A percentile compares a stretch with the other conserved stretches of the same genome.
Evolutionary conservation across 2,113 vertebrate species (phyloP).

Genomic region (Epinephelus fuscoguttatus): DNA sequence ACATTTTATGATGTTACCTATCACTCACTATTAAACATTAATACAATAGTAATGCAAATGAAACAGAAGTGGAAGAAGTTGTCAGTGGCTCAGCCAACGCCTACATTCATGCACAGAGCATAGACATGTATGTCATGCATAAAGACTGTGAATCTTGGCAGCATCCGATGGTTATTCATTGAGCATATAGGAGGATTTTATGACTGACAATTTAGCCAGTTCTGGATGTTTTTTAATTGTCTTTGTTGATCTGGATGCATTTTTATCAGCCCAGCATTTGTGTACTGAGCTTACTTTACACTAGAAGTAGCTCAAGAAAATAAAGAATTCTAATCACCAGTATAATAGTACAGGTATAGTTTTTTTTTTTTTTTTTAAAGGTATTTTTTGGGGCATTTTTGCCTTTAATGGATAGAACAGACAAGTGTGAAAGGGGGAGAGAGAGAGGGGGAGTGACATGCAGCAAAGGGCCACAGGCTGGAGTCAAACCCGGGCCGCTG

Average conservation of each 20-base stretch:
- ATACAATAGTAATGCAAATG: neutral
- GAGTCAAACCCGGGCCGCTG: too few relatives aligned
- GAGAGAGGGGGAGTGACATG: too few relatives aligned
- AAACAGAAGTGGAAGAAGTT: too few relatives aligned
- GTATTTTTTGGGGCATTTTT: too few relatives aligned
- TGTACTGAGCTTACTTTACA: neutral
- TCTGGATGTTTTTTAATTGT: neutral
- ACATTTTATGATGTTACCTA: too few relatives aligned
- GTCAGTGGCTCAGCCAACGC: neutral
- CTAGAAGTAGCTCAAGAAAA: neutral
- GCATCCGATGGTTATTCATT: neutral
- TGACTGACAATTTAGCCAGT: neutral
- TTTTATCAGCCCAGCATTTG: neutral
- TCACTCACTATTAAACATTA: neutral
- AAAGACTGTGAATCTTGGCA: neutral
- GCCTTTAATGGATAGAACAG: too few relatives aligned
- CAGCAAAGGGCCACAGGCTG: too few relatives aligned
- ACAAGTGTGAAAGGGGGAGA: too few relatives aligned
- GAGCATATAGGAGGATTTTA: neutral
- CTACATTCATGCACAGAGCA: neutral
- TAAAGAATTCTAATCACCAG: neutral
- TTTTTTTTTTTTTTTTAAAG: too few relatives aligned
- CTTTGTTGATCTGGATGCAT: neutral
- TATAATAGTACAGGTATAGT: neutral
- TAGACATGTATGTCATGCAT: neutral